Base-by-base conservation (phyloP, 2,888 invertebrate species). In the Harpagoxenus sublaevis region DNA sequence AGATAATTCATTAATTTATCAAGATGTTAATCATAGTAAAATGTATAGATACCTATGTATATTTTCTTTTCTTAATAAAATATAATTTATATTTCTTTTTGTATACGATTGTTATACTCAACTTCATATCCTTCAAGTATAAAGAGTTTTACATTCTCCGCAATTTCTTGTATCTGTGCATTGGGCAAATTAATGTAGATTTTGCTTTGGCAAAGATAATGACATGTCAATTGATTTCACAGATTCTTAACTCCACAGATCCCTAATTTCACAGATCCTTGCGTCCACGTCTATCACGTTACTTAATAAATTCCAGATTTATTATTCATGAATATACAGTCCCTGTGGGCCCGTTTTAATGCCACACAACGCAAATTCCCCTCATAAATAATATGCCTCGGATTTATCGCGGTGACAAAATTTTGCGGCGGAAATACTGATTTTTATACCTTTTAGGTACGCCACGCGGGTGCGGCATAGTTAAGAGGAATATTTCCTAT, bases 401-500 rank as follows among this genome's bases (percentile, higher is more conserved):
- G 57, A 60, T 71, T 71, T 81, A 71, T 60, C 73, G 45, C 57
- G 18, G 35, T 48, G 79, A 81, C 79, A 81, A 60, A 81, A 60
- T 81, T 71, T 48, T 12, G 4, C 39, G 4, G 48, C 45, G 35
- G 48, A 81, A 81, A 81, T 81, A 81, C 48, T 48, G 79, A 71
- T 60, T 81, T 71, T 71, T 71, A 48, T 71, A 39, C 9, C 48
- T 48, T 45, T 81, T 71, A 60, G 23, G 45, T 70, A 70, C 35
- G 18, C 48, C 23, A 18, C 23, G 8, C 35, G 57, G 2, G 53
- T 66, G 18, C 23, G n/a, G 57, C 48, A 60, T 60, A 48, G 79
- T 81, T 71, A 81, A 62, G 23, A 71, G 73, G 39, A 60, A 71
- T 48, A 81, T 71, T 81, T 71, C 73, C 71, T 81, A 81, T 81